Conservation (phyloP, 2,888 invertebrate genomes). For the Harpalus rufipes region DNA sequence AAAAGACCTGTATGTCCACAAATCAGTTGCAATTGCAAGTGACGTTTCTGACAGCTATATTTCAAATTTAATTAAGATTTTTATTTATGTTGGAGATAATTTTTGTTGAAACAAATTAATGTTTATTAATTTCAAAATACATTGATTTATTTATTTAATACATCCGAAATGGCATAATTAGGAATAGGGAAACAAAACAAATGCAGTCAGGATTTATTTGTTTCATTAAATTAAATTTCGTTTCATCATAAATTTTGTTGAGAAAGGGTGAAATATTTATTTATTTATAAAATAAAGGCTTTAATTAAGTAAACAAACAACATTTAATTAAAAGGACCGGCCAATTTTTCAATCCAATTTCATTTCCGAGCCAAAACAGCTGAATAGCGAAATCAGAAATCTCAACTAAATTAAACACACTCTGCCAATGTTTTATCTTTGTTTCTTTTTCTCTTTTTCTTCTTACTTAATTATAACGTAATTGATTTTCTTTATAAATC, state of each 20-base stretch:
- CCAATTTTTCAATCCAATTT: constrained; percentile 17
- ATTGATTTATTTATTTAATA: constrained; percentile 1
- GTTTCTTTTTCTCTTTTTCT: neutral
- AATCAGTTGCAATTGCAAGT: no score
- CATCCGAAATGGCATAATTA: neutral
- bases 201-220: neutral
- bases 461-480: neutral
- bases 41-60: no score
- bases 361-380: constrained; percentile 4
- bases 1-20: no score
- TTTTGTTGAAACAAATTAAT: no score
- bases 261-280: neutral
- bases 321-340: constrained; percentile 1
- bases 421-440: constrained; percentile 6
- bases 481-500: neutral
- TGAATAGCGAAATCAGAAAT: constrained; percentile 6
- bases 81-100: no score
- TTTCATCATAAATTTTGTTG: neutral
- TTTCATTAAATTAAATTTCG: neutral
- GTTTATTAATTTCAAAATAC: no score
- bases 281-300: constrained; percentile 8
- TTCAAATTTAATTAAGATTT: no score
- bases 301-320: constrained; percentile 1
- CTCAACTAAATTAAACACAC: constrained; percentile 17
- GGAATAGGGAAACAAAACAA: neutral